phyloP scores from a whole-genome alignment of 1,140 invertebrate species.

The Paraescarpia echinospica region DNA sequence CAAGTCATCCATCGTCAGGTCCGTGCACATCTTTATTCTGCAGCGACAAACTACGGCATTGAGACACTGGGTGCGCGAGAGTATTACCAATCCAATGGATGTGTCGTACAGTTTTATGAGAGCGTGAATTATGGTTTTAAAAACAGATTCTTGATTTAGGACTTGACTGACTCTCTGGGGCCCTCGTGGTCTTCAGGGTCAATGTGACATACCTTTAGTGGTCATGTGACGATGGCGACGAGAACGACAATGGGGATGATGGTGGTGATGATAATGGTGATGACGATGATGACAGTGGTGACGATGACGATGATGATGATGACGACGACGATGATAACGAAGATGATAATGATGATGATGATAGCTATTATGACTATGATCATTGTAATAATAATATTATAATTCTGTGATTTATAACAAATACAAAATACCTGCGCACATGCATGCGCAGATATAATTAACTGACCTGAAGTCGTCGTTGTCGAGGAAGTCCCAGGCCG shows the following conservation, averaged over 20 bases:
- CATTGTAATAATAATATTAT: too few species aligned
- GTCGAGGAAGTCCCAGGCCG: slow-evolving; percentile 93
- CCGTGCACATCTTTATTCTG: slow-evolving; percentile 37
- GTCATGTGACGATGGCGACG: too few species aligned
- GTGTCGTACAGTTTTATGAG: too few species aligned
- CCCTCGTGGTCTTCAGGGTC: too few species aligned
- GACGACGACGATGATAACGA: background rate
- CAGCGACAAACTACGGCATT: background rate
- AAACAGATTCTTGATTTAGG: too few species aligned
- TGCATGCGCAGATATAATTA: background rate
- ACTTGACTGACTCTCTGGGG: too few species aligned
- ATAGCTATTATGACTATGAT: too few species aligned
- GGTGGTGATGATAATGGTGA: background rate
- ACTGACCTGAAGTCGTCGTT: slow-evolving; percentile 70
- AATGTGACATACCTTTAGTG: too few species aligned
- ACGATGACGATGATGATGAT: background rate
- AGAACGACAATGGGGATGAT: too few species aligned
- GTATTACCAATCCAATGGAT: too few species aligned
- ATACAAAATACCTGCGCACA: background rate
- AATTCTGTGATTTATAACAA: background rate
- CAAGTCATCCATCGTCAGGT: slow-evolving; percentile 62
- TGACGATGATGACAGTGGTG: background rate
- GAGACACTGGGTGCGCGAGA: too few species aligned
- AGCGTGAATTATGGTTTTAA: background rate
- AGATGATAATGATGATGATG: background rate